Percentiles rank a stretch among this genome's conserved stretches.
Conservation (phyloP, 2,113 vertebrate species). For the Nothoprocta perdicaria region DNA sequence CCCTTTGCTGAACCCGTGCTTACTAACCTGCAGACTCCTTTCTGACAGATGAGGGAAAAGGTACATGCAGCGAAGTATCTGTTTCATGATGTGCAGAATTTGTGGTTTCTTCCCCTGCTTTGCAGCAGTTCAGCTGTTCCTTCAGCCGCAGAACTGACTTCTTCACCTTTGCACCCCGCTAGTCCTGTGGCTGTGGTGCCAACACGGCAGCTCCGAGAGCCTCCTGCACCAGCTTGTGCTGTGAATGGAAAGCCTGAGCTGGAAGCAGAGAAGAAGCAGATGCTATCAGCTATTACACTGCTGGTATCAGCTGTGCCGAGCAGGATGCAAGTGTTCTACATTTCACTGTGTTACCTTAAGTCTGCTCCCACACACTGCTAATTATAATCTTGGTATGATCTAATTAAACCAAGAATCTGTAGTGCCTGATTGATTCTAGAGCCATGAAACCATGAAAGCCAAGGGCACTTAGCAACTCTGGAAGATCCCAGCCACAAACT, state of each 20-base stretch:
- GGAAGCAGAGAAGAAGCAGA: neutral
- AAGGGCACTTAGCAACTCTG: neutral
- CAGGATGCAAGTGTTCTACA: conserved; percentile 7
- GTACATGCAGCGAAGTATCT: neutral
- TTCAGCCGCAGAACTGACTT: neutral
- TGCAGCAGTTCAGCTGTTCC: neutral
- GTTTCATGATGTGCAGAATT: rapidly evolving
- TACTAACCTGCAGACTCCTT: neutral
- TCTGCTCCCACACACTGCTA: conserved; percentile 67
- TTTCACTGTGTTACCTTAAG: conserved; percentile 71
- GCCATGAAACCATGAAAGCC: conserved; percentile 20
- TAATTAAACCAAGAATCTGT: conserved; percentile 50
- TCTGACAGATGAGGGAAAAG: neutral
- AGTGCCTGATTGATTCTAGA: conserved; percentile 46
- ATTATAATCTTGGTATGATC: conserved; percentile 73
- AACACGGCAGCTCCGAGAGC: neutral
- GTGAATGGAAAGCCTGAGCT: neutral
- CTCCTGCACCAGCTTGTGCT: neutral
- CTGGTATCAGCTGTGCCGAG: neutral
- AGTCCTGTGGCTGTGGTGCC: neutral
- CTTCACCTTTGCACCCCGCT: neutral
- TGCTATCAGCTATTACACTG: neutral
- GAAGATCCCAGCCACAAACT: conserved; percentile 33
- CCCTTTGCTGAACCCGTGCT: neutral
- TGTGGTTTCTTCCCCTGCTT: rapidly evolving